Evolutionary conservation across 2,888 invertebrate species (phyloP), one percentile per base, ranked within the genome.

Genomic region (Epinotia bilunana): DNA sequence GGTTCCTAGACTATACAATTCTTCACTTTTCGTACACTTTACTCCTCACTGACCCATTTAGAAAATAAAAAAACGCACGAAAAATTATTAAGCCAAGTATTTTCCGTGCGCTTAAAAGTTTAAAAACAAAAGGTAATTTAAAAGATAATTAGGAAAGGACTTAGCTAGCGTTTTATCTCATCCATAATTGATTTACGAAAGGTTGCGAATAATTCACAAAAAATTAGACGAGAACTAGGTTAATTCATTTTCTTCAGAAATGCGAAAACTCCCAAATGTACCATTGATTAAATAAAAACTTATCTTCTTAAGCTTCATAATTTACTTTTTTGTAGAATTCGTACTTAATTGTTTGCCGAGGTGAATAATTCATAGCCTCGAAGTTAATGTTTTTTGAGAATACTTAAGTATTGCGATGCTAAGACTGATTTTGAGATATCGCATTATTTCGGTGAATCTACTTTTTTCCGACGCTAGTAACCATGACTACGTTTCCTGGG

Each of bases 201-300:
- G 71, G 57, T 43, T 58, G 74, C 33, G 63, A 69, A 63, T 49
- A 57, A 58, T 58, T 39, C 57, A 63, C 23, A 61, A 57, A 73
- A 69, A 69, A 63, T 16, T 63, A 46, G 43, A 39, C 39, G 9
- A 28, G 68, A 73, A 69, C 57, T 74, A 74, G 69, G 69, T 69
- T 74, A 68, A 74, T 74, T 46, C 43, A 46, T 49, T 63, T 67
- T 58, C 55, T 28, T 61, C n/a, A 2, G 28, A 43, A 57, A 72
- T 28, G 43, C 58, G 70, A 16, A 28, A 16, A 23, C n/a, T 57
- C 57, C 43, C 43, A 23, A 46, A 46, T 20, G 13, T 11, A 7
- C 39, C 39, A 2, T 49, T 20, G 63, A 13, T 16, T 49, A 43
- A 28, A 16, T 49, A n/a, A 33, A 18, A 20, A 6, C 18, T 53